phyloP scores from a whole-genome alignment of 2,113 vertebrate genomes.

The Pyrgilauda ruficollis region DNA sequence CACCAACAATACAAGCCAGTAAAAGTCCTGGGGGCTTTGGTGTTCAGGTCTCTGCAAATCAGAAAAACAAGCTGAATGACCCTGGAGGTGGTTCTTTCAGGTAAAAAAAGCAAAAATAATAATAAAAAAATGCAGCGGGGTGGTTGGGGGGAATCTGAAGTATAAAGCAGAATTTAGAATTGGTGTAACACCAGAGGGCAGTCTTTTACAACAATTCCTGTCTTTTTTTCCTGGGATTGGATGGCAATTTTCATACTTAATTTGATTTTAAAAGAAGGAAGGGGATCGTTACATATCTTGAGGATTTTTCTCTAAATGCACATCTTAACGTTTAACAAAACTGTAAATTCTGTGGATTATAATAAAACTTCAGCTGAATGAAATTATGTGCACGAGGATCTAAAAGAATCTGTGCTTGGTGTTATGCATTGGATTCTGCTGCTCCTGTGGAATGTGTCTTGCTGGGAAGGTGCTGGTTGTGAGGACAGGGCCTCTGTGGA shows the following conservation, averaged over 20 bases:
- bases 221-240: background rate
- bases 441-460: background rate
- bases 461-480: background rate
- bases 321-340: background rate
- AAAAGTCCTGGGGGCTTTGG: conserved; percentile 77
- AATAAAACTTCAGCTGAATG: background rate
- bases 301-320: background rate
- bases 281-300: background rate
- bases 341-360: background rate
- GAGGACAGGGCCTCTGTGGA: background rate
- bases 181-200: conserved; percentile 85
- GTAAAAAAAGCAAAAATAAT: conserved; percentile 67
- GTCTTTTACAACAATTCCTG: conserved; percentile 79
- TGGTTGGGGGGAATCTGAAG: background rate
- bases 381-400: background rate
- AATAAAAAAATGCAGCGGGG: background rate
- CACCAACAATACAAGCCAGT: conserved; percentile 76
- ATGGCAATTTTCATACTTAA: background rate
- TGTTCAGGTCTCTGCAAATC: conserved; percentile 84
- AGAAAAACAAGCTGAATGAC: conserved; percentile 88
- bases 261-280: background rate
- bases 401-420: background rate
- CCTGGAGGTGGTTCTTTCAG: conserved; percentile 84
- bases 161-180: background rate
- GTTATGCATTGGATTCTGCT: background rate